Percentiles rank a stretch among this genome's conserved stretches.
phyloP scores from a whole-genome alignment of 2,113 vertebrate genomes.

The Genyomyrus donnyi region DNA sequence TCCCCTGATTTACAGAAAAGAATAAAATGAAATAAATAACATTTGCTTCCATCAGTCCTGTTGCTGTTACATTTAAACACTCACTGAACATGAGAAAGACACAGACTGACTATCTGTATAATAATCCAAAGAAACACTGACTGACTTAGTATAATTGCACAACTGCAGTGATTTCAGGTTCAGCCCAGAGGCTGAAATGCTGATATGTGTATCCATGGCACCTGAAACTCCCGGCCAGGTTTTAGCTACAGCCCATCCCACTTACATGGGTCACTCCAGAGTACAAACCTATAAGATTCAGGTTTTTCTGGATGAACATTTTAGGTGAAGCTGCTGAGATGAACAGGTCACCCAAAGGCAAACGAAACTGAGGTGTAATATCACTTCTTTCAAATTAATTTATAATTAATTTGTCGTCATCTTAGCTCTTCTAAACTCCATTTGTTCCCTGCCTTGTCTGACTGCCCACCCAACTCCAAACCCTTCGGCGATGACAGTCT shows the following conservation, averaged over 20 bases:
- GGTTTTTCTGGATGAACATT: background rate
- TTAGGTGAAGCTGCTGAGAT: background rate
- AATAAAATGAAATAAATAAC: background rate
- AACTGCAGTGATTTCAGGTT: background rate
- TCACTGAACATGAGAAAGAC: background rate
- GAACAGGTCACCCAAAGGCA: background rate
- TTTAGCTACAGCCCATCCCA: background rate
- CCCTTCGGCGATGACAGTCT: background rate
- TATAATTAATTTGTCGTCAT: background rate
- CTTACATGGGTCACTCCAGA: background rate
- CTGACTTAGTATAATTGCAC: background rate
- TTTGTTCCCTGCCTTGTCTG: background rate
- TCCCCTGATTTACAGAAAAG: background rate
- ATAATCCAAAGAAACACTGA: background rate
- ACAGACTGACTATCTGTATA: background rate
- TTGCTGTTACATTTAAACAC: background rate
- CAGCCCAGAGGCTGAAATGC: background rate
- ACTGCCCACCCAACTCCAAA: background rate
- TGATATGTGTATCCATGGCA: background rate
- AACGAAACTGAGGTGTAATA: background rate
- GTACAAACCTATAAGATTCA: background rate
- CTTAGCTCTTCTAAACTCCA: background rate
- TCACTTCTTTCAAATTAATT: background rate
- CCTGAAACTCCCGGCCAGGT: background rate
- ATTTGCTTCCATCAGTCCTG: background rate